These are phyloP conservation scores for Hylaeus volcanicus DNA, from an alignment of 1,140 invertebrate species.

Conservation along the genomic window DNA sequence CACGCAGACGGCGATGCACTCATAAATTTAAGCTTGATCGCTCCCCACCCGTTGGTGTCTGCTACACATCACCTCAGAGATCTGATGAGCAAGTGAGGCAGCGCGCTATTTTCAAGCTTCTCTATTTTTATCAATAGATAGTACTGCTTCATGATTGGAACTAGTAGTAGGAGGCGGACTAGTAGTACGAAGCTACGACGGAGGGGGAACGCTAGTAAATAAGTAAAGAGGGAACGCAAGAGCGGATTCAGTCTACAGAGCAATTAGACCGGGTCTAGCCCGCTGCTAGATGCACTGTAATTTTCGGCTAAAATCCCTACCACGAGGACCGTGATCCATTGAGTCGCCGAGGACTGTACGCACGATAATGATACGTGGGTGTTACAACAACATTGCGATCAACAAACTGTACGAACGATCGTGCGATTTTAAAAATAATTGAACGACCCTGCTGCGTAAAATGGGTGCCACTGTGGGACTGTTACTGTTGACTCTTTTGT, in stretches of 20 bases:
- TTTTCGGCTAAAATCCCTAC: constrained; percentile 39
- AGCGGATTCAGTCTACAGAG: constrained; percentile 72
- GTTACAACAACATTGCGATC: not conserved
- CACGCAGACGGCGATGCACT: constrained; percentile 4
- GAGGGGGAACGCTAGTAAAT: constrained; percentile 75
- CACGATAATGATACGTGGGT: constrained; percentile 23
- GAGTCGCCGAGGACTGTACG: not conserved
- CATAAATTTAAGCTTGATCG: constrained; percentile 12
- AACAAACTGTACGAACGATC: not conserved
- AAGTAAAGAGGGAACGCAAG: constrained; percentile 76
- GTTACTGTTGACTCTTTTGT: constrained; percentile 32
- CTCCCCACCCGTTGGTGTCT: not conserved
- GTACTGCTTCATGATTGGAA: constrained; percentile 70
- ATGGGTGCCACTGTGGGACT: constrained; percentile 42
- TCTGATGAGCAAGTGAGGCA: constrained; percentile 51
- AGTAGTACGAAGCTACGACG: constrained; percentile 56
- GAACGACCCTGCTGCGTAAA: not conserved
- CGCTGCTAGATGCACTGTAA: constrained; percentile 23
- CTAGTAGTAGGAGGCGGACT: constrained; percentile 61
- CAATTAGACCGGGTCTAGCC: constrained; percentile 54
- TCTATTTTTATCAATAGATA: constrained; percentile 78
- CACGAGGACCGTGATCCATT: constrained; percentile 24
- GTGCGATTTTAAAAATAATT: constrained; percentile 3
- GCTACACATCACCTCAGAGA: constrained; percentile 33
- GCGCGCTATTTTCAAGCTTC: constrained; percentile 68